Evolutionary conservation across 2,888 invertebrate genomes (phyloP).

Genomic region (Lasioglossum vierecki): DNA sequence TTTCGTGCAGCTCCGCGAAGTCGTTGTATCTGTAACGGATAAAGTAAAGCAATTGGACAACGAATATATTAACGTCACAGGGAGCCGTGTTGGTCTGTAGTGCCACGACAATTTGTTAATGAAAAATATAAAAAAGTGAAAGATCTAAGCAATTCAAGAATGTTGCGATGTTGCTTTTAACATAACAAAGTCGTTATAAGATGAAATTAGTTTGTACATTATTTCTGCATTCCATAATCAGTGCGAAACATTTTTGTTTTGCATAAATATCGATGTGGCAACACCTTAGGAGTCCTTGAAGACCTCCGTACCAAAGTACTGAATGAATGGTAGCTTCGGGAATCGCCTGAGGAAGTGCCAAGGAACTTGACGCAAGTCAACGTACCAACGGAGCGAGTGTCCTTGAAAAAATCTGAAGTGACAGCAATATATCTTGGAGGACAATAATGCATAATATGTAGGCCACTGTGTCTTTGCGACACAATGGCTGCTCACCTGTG

Average conservation of each 20-base stretch:
- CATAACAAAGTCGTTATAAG: no score
- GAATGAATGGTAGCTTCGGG: not conserved
- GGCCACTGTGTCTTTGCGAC: not conserved
- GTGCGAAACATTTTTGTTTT: no score
- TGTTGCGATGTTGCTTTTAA: no score
- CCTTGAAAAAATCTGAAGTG: not conserved
- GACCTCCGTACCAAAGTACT: not conserved
- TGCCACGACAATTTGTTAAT: not conserved
- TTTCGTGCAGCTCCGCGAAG: conserved; percentile 94
- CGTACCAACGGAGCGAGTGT: not conserved
- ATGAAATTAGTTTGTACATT: no score
- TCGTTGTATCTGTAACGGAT: conserved; percentile 91
- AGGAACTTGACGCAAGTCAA: not conserved
- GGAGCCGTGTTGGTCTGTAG: not conserved
- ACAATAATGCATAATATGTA: not conserved
- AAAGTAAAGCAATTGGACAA: not conserved
- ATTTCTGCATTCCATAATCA: no score
- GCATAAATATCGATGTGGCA: not conserved
- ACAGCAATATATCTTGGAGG: not conserved
- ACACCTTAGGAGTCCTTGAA: not conserved
- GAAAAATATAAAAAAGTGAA: no score
- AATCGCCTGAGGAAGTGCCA: no score
- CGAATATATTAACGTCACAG: not conserved
- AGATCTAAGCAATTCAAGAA: no score
- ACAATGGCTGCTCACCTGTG: conserved; percentile 85